Evolutionary conservation across 2,113 vertebrate species (phyloP).

Genomic region (Chlorocebus sabaeus): DNA sequence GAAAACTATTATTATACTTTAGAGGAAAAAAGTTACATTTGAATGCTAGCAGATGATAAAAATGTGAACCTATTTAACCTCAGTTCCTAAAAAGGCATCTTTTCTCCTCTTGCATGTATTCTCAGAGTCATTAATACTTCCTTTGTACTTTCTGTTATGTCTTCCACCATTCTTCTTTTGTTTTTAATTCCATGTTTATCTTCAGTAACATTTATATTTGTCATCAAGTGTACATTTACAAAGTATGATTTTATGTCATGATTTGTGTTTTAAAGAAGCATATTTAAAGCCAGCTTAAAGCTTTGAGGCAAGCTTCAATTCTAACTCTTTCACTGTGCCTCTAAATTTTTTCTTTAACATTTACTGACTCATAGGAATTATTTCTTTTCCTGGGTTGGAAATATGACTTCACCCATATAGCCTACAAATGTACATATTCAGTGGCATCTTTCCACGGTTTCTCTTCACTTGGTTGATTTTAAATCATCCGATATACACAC

Average conservation of each 20-base stretch:
- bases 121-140: neutral
- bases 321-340: neutral
- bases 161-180: neutral
- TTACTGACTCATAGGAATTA: neutral
- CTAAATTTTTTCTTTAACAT: neutral
- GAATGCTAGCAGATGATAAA: neutral
- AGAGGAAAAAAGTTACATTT: neutral
- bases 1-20: neutral
- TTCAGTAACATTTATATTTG: neutral
- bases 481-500: neutral
- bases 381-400: neutral
- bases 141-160: neutral
- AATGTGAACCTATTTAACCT: neutral
- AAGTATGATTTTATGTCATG: neutral
- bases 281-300: neutral
- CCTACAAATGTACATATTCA: neutral
- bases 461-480: neutral
- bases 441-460: no score
- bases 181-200: neutral
- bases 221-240: neutral
- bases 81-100: rapidly evolving
- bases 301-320: neutral
- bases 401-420: neutral
- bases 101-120: neutral
- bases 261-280: neutral